phyloP scores from a whole-genome alignment of 2,113 vertebrate genomes.

The Gymnarchus niloticus region DNA sequence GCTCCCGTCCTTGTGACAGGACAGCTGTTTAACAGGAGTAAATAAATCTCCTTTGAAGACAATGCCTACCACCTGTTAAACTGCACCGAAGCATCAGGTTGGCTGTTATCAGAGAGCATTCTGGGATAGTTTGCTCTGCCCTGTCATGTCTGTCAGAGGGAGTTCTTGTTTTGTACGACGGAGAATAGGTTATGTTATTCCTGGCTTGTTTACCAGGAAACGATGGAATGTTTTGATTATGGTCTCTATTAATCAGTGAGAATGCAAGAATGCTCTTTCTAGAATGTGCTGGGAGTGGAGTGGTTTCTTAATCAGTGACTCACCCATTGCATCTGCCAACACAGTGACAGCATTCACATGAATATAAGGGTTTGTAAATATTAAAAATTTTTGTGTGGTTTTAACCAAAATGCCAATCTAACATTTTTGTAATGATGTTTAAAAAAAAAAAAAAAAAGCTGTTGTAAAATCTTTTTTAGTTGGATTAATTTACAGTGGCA shows the following conservation, averaged over 20 bases:
- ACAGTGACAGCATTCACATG: neutral
- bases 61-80: neutral
- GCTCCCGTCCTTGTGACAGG: neutral
- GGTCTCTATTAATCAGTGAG: neutral
- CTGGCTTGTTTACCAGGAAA: neutral
- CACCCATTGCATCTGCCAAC: neutral
- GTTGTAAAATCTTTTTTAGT: constrained; percentile 1
- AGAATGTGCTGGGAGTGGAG: neutral
- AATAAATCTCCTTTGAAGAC: neutral
- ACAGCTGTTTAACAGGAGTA: neutral
- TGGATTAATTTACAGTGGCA: neutral
- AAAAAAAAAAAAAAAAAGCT: constrained; percentile 2
- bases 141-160: neutral
- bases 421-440: constrained; percentile 19
- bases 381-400: constrained; percentile 6
- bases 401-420: constrained; percentile 18
- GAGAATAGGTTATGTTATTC: neutral
- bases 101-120: neutral
- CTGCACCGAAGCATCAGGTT: neutral
- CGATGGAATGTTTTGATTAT: neutral
- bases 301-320: neutral
- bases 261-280: neutral
- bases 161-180: neutral
- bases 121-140: neutral
- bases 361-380: constrained; percentile 6